Base-by-base conservation (phyloP, 2,888 invertebrate species). In the Ormia ochracea region DNA sequence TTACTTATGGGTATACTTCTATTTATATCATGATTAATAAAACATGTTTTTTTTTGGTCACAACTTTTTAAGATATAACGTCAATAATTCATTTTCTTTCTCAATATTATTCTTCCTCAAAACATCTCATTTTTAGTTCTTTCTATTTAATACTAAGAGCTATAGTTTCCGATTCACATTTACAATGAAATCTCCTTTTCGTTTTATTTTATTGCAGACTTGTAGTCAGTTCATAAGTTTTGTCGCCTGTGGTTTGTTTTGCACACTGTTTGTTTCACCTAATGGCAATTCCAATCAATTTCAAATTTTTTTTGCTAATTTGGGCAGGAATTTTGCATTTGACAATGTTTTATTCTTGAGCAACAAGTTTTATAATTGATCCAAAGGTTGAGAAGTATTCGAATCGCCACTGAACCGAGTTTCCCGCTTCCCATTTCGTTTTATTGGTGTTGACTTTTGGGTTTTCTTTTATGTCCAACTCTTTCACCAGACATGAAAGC, bases 351-450 rank as follows among this genome's bases (percentile, higher is more conserved):
- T 63, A 2, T 48, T 48, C 23, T 63, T 63, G 12, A 21, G 45
- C 61, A 45, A 63, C 31, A 45, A 43, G 61, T 19, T 61, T 45
- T 61, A 43, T n/a, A 61, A 43, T 45, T 61, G 59, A 6, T 61
- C 45, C 33, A 61, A 12, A 0, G 61, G 6, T 31, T 61, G 45
- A 21, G n/a, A 3, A n/a, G n/a, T n/a, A n/a, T 45, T 12, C 12
- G 61, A 63, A n/a, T 33, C 33, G 21, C 21, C 3, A 19, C 48
- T 63, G 4, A 63, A 63, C 21, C 31, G 61, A 6, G 0, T 3
- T 33, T 45, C 21, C 45, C 2, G 61, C 61, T 12, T 61, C 61
- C 12, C 43, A 45, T 6, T 61, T 61, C 17, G 12, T 61, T 9
- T 43, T 43, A 19, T 61, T 48, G 2, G 45, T 48, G 33, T 63